These are phyloP conservation scores for Vannuccia rotundouncinata DNA, from an alignment of 2,888 invertebrate genomes.

Conservation along the genomic window DNA sequence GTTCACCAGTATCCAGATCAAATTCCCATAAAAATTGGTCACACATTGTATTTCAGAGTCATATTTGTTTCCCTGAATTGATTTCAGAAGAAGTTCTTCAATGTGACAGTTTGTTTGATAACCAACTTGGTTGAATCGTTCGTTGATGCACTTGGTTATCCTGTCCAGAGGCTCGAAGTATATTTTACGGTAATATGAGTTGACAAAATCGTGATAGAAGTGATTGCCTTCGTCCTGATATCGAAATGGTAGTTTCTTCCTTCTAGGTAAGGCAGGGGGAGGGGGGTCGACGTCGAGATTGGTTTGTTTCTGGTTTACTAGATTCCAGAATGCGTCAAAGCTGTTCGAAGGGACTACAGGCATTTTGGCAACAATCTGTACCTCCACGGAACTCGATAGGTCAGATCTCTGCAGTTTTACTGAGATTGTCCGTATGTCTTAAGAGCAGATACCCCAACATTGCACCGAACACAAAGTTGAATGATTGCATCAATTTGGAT, in stretches of 20 bases:
- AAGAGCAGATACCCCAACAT: slow-evolving; percentile 2
- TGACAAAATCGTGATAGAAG: not conserved
- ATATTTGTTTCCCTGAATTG: too few relatives aligned
- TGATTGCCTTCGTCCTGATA: not conserved
- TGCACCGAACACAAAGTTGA: slow-evolving; percentile 14
- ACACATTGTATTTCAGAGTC: too few relatives aligned
- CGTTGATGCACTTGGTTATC: too few relatives aligned
- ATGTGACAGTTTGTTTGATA: too few relatives aligned
- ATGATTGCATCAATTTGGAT: not conserved
- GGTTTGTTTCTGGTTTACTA: not conserved
- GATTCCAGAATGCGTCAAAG: not conserved
- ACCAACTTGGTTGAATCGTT: too few relatives aligned
- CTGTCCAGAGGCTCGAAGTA: not conserved
- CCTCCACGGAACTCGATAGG: not conserved
- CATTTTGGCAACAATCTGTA: not conserved
- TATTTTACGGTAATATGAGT: not conserved
- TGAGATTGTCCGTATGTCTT: not conserved
- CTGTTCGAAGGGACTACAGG: not conserved
- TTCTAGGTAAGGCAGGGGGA: not conserved
- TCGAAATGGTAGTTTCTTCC: not conserved
- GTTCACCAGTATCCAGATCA: too few relatives aligned
- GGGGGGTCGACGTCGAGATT: not conserved
- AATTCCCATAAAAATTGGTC: too few relatives aligned
- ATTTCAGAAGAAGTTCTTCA: too few relatives aligned
- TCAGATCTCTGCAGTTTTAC: slow-evolving; percentile 9